phyloP scores from a whole-genome alignment of 1,140 invertebrate species.

The Archivesica marissinica region DNA sequence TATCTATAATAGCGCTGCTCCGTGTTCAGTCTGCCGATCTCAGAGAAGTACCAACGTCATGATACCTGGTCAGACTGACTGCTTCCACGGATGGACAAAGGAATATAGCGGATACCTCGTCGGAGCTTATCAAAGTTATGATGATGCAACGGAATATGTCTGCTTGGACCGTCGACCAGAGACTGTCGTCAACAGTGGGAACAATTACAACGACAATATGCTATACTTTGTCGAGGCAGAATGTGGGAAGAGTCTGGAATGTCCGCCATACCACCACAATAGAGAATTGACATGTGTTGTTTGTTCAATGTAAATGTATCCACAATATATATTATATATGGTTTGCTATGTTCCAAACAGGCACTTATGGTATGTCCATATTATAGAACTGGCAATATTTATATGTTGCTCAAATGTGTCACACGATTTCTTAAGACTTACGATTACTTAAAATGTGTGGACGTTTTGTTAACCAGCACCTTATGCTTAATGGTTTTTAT shows the following conservation, averaged over 20 bases:
- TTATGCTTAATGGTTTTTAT: too few species aligned
- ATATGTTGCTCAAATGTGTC: too few species aligned
- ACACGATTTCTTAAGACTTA: too few species aligned
- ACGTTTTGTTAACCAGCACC: too few species aligned
- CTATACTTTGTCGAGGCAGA: slow-evolving; percentile 43
- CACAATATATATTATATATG: too few species aligned
- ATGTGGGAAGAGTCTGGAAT: slow-evolving; percentile 24
- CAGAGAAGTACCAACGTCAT: slow-evolving; percentile 32
- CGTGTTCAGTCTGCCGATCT: slow-evolving; percentile 55
- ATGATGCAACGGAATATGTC: slow-evolving; percentile 40
- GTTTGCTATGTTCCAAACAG: too few species aligned
- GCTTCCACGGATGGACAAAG: slow-evolving; percentile 57
- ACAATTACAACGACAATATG: slow-evolving; percentile 17
- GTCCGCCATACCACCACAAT: slow-evolving; percentile 20
- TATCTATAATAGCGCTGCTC: slow-evolving; percentile 7
- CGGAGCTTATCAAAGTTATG: background rate
- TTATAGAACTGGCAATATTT: too few species aligned
- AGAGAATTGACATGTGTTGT: slow-evolving; percentile 45
- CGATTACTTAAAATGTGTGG: too few species aligned
- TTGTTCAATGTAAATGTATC: slow-evolving; percentile 44
- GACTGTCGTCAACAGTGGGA: background rate
- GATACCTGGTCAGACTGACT: slow-evolving; percentile 56
- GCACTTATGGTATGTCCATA: too few species aligned
- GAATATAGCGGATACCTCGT: slow-evolving; percentile 62
- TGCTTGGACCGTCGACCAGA: slow-evolving; percentile 46